These are phyloP conservation scores for Rhyacophila evoluta DNA, from an alignment of 2,888 invertebrate genomes.

Conservation along the genomic window DNA sequence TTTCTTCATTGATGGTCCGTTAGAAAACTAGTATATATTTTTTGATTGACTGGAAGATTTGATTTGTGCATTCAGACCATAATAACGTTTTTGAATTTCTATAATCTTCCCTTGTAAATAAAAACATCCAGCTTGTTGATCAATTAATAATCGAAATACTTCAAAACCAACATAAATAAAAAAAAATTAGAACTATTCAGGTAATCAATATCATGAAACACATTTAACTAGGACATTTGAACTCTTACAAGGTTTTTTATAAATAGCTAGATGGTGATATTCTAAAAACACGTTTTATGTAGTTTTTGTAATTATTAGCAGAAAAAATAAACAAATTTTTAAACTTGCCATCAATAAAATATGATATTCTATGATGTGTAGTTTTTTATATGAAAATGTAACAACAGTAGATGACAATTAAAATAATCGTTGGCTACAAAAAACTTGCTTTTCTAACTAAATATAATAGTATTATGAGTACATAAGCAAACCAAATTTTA, in stretches of 20 bases:
- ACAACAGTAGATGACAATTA: neutral
- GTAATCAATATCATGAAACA: too few species aligned
- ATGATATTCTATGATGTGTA: neutral
- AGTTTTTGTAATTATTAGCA: neutral
- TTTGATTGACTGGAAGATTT: too few species aligned
- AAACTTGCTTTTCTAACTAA: neutral
- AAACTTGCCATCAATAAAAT: neutral
- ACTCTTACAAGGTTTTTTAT: neutral
- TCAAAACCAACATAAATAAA: too few species aligned
- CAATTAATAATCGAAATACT: too few species aligned
- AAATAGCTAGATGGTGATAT: neutral
- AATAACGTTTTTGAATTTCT: too few species aligned
- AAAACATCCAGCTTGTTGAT: too few species aligned
- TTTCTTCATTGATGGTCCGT: too few species aligned
- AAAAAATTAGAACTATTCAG: too few species aligned
- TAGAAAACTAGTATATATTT: too few species aligned
- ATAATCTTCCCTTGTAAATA: too few species aligned
- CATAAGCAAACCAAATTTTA: neutral
- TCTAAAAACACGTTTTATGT: neutral
- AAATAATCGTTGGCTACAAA: neutral
- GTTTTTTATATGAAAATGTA: neutral
- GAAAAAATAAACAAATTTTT: neutral
- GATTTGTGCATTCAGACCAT: too few species aligned
- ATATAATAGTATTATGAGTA: neutral
- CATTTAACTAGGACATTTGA: too few species aligned